Conservation (phyloP, 2,888 invertebrate genomes). For the Drosophila nr. fundita region DNA sequence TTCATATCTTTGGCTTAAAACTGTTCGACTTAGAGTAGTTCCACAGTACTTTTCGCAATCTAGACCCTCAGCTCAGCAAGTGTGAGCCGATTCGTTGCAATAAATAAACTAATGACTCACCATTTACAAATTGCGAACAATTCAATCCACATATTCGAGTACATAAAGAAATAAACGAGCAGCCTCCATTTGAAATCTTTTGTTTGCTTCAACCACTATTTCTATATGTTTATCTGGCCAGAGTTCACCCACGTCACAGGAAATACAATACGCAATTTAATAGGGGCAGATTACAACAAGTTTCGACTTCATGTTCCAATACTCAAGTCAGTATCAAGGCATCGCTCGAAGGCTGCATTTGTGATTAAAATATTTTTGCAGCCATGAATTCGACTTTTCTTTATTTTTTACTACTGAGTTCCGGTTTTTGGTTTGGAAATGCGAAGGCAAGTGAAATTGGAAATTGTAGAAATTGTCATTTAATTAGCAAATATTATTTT, state of each 20-base stretch:
- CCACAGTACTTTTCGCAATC: background rate
- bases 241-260: slow-evolving; percentile 3
- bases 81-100: background rate
- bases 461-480: background rate
- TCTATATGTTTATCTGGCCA: too few relatives aligned
- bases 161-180: fast-evolving
- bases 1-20: background rate
- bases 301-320: slow-evolving; percentile 11
- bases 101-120: background rate
- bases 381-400: slow-evolving; percentile 17
- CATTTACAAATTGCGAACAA: background rate
- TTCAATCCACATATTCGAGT: background rate
- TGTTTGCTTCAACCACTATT: background rate
- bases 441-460: slow-evolving; percentile 17
- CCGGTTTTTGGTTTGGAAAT: slow-evolving; percentile 1
- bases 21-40: background rate
- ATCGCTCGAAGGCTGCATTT: slow-evolving; percentile 12
- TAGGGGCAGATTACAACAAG: slow-evolving; percentile 9
- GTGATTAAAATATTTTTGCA: background rate
- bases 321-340: slow-evolving; percentile 34
- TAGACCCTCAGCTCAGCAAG: background rate
- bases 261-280: slow-evolving; percentile 19
- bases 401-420: slow-evolving; percentile 16
- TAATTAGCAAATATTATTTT: background rate
- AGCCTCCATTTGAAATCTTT: background rate